Evolutionary conservation across 2,888 invertebrate species (phyloP), one percentile per base, ranked within the genome.

Genomic region (Argynnis bischoffii): DNA sequence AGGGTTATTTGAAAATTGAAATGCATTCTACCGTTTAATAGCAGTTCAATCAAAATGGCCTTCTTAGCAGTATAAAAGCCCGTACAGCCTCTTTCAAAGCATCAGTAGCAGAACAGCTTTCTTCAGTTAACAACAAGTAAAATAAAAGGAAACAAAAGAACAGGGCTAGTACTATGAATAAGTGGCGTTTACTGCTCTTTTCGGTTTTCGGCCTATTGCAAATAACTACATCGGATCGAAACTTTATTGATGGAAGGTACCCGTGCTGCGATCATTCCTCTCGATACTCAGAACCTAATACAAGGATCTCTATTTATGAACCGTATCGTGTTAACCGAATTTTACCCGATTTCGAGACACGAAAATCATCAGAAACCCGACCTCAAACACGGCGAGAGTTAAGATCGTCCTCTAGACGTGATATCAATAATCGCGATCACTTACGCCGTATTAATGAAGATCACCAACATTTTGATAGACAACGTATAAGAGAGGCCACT

Each of bases 21-120:
- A 88, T 84, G 86, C 90, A 75, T 81, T 89, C 86, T 90, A 86
- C 85, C 92, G 91, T 79, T 78, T 86, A 92, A 92, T 90, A 84
- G 81, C 78, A 78, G 78, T 86, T 84, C 78, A 80, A 85, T 86
- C 79, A 77, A 78, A 75, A 77, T 76, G 74, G 76, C 74, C 71
- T 73, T 72, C 71, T 69, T 68, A 72, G 69, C 65, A 64, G 81
- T 91, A 91, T 91, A 92, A 81, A 91, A 90, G 84, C 72, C 66
- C 59, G 69, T 46, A 46, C 66, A 46, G 69, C 55, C 59, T 67
- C 68, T 76, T 74, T 71, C 75, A 70, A 73, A 77, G 67, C 72
- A 76, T 78, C 90, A 92, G 88, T 89, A 84, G 82, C 83, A 81
- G 83, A 86, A 83, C 81, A 83, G 78, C 85, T 80, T 81, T 80